Percentiles rank a stretch among this genome's conserved stretches.
Conservation (phyloP, 2,797 vertebrate genomes). For the Cossypha dichroa region DNA sequence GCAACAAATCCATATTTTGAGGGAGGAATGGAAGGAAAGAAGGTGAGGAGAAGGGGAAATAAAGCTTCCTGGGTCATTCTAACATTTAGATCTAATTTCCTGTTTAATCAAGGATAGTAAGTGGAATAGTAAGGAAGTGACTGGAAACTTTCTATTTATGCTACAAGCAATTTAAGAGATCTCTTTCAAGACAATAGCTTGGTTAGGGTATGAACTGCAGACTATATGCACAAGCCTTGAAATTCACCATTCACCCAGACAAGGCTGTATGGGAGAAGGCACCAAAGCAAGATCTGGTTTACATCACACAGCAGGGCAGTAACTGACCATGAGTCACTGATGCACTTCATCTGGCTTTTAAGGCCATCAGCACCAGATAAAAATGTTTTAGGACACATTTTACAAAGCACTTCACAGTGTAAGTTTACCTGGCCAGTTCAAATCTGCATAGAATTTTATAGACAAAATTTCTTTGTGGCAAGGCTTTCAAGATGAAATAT, state of each 20-base stretch:
- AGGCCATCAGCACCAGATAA: neutral
- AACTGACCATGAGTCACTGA: conserved; percentile 8
- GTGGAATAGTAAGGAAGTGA: neutral
- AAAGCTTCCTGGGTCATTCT: neutral
- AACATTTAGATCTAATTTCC: neutral
- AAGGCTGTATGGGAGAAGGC: neutral
- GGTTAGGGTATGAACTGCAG: neutral
- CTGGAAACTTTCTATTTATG: neutral
- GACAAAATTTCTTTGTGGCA: neutral
- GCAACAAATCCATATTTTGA: neutral
- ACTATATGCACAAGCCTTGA: neutral
- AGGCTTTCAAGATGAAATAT: neutral
- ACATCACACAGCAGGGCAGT: neutral
- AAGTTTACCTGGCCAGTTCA: neutral
- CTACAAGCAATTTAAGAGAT: neutral
- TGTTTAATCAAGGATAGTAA: neutral
- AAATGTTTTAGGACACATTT: neutral
- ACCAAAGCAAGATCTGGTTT: conserved; percentile 20
- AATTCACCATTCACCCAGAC: neutral
- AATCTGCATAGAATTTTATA: neutral
- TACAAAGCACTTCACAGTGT: neutral
- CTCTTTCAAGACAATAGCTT: neutral
- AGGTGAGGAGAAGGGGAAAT: neutral
- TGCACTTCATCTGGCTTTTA: neutral
- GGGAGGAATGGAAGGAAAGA: neutral